Evolutionary conservation across 2,113 vertebrate genomes (phyloP), one percentile per base, ranked within the genome.

Genomic region (Propithecus coquereli): DNA sequence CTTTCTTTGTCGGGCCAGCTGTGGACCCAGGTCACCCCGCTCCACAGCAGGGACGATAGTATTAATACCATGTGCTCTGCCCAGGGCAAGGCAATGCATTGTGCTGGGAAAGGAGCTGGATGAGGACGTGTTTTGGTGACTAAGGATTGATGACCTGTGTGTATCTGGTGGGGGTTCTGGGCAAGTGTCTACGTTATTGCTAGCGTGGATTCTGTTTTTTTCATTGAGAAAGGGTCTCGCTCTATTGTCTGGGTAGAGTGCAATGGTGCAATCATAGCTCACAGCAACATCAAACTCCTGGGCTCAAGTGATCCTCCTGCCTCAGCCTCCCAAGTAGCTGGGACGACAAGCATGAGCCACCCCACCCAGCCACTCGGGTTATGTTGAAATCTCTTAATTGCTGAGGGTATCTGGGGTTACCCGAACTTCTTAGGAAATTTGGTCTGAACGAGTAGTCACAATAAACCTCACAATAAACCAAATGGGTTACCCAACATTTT

Each of bases 1-100:
- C 73, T 95, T 54, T 63, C 52, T 79, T 70, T 22, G 23, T 59
- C n/a, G 61, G 37, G 23, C 45, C 59, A 66, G 0, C 66, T 18
- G 1, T 40, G 40, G 47, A 3, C 40, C 65, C 18, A n/a, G 82
- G 11, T 22, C 34, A 63, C 54, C 20, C 3, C 4, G 13, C 40
- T 90, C 37, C 7, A 0, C 7, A 2, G 32, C 9, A 4, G 17
- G 25, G 17, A 22, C 0, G 0, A 20, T 0, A 8, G 17, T 18
- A 54, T 54, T 54, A 54, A 54, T 12, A 2, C 74, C 0, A 52
- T 20, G 17, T 57, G 32, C 66, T 17, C 3, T 52, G 10, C 50
- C 66, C 52, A 2, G 0, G 16, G 50, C 12, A 1, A 9, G 27
- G 54, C 20, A 1, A 2, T 10, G 8, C 18, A 8, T 52, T 10